Evolutionary conservation across 2,888 invertebrate genomes (phyloP).

Genomic region (Mycogona germanica): DNA sequence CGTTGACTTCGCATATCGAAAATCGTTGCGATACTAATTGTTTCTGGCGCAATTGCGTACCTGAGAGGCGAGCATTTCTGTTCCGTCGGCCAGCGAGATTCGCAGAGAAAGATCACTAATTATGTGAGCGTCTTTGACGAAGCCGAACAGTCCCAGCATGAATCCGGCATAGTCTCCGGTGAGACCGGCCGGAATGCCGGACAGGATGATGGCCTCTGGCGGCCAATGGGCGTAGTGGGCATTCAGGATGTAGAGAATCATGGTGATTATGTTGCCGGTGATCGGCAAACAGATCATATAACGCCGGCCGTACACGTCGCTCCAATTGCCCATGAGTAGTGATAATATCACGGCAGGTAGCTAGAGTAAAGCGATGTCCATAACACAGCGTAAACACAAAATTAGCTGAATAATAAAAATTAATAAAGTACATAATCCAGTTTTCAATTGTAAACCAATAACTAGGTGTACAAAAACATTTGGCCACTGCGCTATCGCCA

Average conservation of each 20-base stretch:
- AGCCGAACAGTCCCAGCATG: slow-evolving; percentile 15
- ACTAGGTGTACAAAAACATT: no score
- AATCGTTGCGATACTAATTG: no score
- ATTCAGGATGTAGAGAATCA: slow-evolving; percentile 9
- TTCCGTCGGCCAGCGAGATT: slow-evolving; percentile 10
- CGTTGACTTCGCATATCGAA: no score
- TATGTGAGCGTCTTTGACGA: slow-evolving; percentile 4
- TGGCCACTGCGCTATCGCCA: no score
- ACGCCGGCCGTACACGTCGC: slow-evolving; percentile 8
- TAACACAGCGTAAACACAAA: no score
- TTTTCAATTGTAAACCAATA: no score
- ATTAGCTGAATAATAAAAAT: no score
- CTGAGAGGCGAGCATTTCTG: slow-evolving; percentile 11
- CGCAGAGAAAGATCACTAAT: neutral
- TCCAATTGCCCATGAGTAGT: slow-evolving; percentile 14
- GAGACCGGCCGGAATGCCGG: slow-evolving; percentile 13
- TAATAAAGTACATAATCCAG: no score
- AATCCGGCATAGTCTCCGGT: slow-evolving; percentile 15
- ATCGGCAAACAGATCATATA: neutral
- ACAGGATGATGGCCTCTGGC: neutral
- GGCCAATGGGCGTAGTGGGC: slow-evolving; percentile 8
- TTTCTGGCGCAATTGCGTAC: no score
- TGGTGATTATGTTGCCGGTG: slow-evolving; percentile 5
- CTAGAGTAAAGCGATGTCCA: no score
- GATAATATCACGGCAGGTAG: slow-evolving; percentile 12